A percentile compares a stretch with the other conserved stretches of the same genome.
Conservation (phyloP, 2,797 vertebrate species). For the Molossus alvarezi region DNA sequence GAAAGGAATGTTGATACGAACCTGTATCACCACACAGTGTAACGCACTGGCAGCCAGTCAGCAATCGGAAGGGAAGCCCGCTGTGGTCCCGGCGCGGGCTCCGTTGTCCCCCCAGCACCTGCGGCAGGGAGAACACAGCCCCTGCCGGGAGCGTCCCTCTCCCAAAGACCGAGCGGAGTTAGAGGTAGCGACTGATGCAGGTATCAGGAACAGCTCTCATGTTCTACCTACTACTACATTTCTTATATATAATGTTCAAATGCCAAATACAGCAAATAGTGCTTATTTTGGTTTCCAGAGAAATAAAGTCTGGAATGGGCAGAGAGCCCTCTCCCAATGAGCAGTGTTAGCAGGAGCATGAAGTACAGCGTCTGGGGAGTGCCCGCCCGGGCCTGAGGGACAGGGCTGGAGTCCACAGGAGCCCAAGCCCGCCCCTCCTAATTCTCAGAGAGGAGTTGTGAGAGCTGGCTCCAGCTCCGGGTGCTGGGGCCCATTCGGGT, state of each 20-base stretch:
- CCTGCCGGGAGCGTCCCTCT: background rate
- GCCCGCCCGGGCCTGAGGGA: no score
- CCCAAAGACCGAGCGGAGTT: background rate
- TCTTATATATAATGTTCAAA: background rate
- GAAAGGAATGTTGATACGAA: background rate
- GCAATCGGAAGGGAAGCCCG: background rate
- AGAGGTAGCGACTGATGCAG: background rate
- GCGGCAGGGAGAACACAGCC: background rate
- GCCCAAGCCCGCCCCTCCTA: background rate
- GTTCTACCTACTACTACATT: background rate
- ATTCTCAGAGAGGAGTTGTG: background rate
- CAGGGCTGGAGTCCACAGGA: background rate
- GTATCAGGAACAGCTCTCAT: background rate
- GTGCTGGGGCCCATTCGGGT: background rate
- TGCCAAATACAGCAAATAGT: constrained; percentile 14
- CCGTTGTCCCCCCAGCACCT: background rate
- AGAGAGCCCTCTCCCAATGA: background rate
- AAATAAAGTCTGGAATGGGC: background rate
- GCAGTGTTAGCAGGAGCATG: background rate
- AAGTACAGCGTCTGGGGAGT: background rate
- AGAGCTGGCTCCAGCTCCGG: background rate
- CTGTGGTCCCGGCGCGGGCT: no score
- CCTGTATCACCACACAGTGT: rapidly evolving
- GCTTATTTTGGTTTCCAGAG: background rate
- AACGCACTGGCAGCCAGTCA: rapidly evolving